Base-by-base conservation (phyloP, 2,797 vertebrate genomes). In the Gouania willdenowi region DNA sequence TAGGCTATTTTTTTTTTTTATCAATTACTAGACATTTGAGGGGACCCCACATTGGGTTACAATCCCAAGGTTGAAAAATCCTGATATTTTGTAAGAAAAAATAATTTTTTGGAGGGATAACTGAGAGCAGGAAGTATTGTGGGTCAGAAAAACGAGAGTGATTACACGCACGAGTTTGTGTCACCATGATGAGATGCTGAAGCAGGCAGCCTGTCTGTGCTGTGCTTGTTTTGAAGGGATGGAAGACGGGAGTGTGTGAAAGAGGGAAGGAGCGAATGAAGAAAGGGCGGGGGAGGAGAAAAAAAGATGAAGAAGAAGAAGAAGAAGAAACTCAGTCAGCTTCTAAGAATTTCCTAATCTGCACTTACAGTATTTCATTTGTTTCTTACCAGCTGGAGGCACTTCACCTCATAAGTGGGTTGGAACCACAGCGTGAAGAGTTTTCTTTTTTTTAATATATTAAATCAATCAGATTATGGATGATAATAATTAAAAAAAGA, bases 291-390 rank as follows among this genome's bases (percentile, higher is more conserved):
- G 6, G 18, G 18, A 6, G 19, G 3, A 19, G 53, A 63, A 56
- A 61, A 66, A 50, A 45, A 52, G 55, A 65, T 58, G 57, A 59
- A 77, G 50, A 75, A 77, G 69, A 59, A 62, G 59, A 47, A 42
- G 29, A 41, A 36, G 48, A 31, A 55, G 52, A 53, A 31, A 36
- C 41, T 60, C 46, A 61, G n/a, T 44, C n/a, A 46, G 51, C 58
- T 62, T 52, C 57, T 48, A 56, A 71, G 55, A n/a, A 20, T 69
- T 65, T 63, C 59, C 68, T 75, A 71, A 79, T 75, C 49, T 66
- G 61, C 57, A 30, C 41, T 62, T 66, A n/a, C n/a, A n/a, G 39
- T 38, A 58, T 33, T 57, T 56, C n/a, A n/a, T 64, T 37, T 57
- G 47, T 51, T 59, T 37, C 38, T 63, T 44, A 47, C 62, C 66